Evolutionary conservation across 37 sponge, comb jelly and placozoan genomes (phyloP).

Genomic region (Halisarca cf. caerulea): DNA sequence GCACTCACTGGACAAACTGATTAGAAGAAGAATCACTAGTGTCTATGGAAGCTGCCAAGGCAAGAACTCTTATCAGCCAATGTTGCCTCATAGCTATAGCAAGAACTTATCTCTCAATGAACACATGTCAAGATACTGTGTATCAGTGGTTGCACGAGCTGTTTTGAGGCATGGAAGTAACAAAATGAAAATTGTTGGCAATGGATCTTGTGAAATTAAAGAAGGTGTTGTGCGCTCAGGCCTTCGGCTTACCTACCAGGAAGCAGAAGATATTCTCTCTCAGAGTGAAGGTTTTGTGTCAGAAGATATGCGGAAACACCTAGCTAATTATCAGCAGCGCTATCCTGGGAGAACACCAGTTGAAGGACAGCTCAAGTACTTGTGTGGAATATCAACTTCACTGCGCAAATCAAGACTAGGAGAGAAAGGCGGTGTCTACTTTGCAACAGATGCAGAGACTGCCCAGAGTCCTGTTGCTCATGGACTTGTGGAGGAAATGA

Average conservation of each 20-base stretch:
- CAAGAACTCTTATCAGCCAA: slow-evolving; percentile 22
- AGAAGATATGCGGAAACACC: background rate
- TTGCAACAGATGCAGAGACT: background rate
- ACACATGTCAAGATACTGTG: background rate
- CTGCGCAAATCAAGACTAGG: slow-evolving; percentile 38
- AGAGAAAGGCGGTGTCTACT: background rate
- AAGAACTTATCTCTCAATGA: slow-evolving; percentile 32
- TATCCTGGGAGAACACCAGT: background rate
- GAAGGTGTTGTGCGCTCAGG: slow-evolving; percentile 38
- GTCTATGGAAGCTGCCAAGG: slow-evolving; percentile 35
- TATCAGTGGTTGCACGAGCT: background rate
- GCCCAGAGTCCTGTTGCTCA: slow-evolving; percentile 31
- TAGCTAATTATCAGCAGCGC: background rate
- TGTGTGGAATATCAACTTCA: slow-evolving; percentile 33
- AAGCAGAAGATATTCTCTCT: slow-evolving; percentile 46
- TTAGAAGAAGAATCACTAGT: slow-evolving; percentile 25
- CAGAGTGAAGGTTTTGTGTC: background rate
- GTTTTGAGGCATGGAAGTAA: background rate
- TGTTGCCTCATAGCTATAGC: slow-evolving; percentile 25
- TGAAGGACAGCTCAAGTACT: background rate
- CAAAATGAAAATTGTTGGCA: background rate
- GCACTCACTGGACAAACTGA: slow-evolving; percentile 1
- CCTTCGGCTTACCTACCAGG: slow-evolving; percentile 42
- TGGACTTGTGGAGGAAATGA: slow-evolving; percentile 49
- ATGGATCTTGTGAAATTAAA: background rate